Evolutionary conservation across 2,113 vertebrate species (phyloP).

Genomic region (Todiramphus saurophagus): DNA sequence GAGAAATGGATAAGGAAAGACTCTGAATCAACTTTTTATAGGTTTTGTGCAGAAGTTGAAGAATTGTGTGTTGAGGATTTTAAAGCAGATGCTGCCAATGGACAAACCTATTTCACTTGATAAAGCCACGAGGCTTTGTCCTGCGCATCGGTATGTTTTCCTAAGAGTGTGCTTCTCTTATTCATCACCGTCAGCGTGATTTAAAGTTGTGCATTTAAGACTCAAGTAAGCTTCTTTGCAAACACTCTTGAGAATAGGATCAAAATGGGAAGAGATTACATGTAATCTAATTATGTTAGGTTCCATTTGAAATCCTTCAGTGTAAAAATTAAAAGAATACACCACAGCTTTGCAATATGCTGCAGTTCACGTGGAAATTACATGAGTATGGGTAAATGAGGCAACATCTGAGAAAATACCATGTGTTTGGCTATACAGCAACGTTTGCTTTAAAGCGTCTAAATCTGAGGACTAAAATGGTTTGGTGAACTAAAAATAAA

Average conservation of each 20-base stretch:
- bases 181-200: background rate
- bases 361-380: background rate
- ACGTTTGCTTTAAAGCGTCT: background rate
- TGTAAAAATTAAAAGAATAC: constrained; percentile 63
- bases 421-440: background rate
- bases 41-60: constrained; percentile 3
- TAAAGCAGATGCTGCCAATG: background rate
- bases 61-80: background rate
- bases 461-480: background rate
- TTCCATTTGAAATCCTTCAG: constrained; percentile 52
- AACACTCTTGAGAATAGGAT: constrained; percentile 58
- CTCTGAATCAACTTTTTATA: background rate
- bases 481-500: constrained; percentile 53
- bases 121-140: background rate
- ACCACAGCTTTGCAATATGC: background rate
- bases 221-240: constrained; percentile 62
- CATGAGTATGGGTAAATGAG: background rate
- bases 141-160: background rate
- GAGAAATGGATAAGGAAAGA: background rate
- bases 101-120: background rate
- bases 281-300: constrained; percentile 56
- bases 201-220: constrained; percentile 58
- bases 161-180: background rate
- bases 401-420: background rate
- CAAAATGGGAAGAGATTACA: constrained; percentile 69